These are phyloP conservation scores for Drosophila subquinaria DNA, from an alignment of 2,888 invertebrate species.

Conservation along the genomic window DNA sequence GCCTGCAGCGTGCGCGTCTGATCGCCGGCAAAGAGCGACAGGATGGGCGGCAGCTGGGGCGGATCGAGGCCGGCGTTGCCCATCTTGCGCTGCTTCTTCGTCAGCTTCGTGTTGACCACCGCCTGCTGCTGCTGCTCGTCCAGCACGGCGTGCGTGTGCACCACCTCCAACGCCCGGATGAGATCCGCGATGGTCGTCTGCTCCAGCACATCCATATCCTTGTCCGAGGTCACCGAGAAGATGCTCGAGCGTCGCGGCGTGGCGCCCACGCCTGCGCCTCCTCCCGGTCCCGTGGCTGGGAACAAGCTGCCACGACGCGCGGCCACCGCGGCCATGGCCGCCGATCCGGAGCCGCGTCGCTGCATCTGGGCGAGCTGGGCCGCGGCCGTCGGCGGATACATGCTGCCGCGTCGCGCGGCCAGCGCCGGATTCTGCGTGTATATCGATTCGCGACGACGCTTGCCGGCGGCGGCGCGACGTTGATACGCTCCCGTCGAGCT, in stretches of 20 bases:
- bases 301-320: constrained; percentile 83
- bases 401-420: constrained; percentile 79
- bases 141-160: constrained; percentile 87
- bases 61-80: constrained; percentile 86
- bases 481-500: constrained; percentile 71
- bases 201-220: constrained; percentile 88
- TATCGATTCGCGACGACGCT: constrained; percentile 81
- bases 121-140: constrained; percentile 63
- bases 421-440: constrained; percentile 82
- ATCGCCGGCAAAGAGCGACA: constrained; percentile 86
- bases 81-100: constrained; percentile 86
- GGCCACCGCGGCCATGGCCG: constrained; percentile 60
- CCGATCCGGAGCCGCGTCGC: constrained; percentile 77
- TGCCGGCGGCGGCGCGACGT: constrained; percentile 58
- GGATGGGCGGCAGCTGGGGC: constrained; percentile 86
- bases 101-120: constrained; percentile 53
- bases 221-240: constrained; percentile 83
- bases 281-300: constrained; percentile 44
- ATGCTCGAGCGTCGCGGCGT: constrained; percentile 78
- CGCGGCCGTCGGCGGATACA: constrained; percentile 73
- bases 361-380: constrained; percentile 66
- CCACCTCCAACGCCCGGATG: constrained; percentile 91
- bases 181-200: constrained; percentile 94
- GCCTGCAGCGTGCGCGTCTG: constrained; percentile 70
- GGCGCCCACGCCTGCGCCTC: background rate